Evolutionary conservation across 2,797 vertebrate genomes (phyloP).

Genomic region (Centroberyx gerrardi): DNA sequence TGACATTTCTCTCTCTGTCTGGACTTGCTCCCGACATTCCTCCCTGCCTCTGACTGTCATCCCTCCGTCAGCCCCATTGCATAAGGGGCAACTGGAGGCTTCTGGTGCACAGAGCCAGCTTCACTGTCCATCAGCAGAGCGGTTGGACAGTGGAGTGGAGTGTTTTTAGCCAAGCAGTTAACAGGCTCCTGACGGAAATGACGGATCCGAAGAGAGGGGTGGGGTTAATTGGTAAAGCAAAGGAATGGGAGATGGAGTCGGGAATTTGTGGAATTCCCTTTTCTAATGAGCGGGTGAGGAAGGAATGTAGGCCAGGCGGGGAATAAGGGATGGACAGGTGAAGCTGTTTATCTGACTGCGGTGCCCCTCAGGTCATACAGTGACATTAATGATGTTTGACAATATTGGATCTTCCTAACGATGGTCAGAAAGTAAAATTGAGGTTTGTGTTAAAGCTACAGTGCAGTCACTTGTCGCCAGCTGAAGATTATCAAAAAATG

Average conservation of each 20-base stretch:
- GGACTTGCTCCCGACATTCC: conserved; percentile 82
- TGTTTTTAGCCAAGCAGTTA: neutral
- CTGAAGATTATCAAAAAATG: neutral
- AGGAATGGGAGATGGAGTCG: neutral
- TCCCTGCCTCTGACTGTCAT: conserved; percentile 35
- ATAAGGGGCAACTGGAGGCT: neutral
- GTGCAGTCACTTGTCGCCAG: neutral
- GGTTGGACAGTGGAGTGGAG: too few species aligned
- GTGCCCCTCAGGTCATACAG: neutral
- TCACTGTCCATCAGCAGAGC: conserved; percentile 11
- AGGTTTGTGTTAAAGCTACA: too few species aligned
- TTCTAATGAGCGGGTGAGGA: conserved; percentile 57
- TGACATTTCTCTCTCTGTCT: conserved; percentile 71
- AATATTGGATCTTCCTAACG: too few species aligned
- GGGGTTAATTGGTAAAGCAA: conserved; percentile 25
- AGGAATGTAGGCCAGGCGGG: conserved; percentile 45
- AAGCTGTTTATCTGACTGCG: too few species aligned
- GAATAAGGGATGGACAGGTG: conserved; percentile 38
- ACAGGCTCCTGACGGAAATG: conserved; percentile 3
- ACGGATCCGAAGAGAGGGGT: neutral
- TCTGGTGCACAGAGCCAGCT: neutral
- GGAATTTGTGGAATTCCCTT: conserved; percentile 74
- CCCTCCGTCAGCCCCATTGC: conserved; percentile 19
- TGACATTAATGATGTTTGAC: too few species aligned
- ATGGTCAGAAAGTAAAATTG: too few species aligned